These are phyloP conservation scores for Noctilio leporinus DNA, from an alignment of 2,113 vertebrate species.

Conservation along the genomic window DNA sequence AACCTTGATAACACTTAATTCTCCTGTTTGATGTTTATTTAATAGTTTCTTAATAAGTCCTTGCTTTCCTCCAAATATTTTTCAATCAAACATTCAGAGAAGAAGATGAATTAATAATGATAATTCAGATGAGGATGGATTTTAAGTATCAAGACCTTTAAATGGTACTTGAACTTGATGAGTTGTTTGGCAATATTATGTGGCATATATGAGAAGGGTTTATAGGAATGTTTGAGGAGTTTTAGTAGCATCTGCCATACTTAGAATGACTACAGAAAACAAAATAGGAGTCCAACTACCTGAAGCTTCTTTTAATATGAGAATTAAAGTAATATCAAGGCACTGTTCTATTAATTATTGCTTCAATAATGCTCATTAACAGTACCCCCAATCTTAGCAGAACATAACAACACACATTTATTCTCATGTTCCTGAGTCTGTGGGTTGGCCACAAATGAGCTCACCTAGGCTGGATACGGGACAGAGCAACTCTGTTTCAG, in stretches of 20 bases:
- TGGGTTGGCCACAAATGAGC: neutral
- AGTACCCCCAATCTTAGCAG: neutral
- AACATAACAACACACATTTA: neutral
- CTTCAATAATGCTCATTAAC: neutral
- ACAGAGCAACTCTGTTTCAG: neutral
- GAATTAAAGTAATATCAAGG: neutral
- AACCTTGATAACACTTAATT: neutral
- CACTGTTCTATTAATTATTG: neutral
- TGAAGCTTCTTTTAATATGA: neutral
- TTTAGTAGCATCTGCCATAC: neutral
- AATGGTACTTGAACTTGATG: constrained; percentile 6
- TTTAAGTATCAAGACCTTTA: neutral
- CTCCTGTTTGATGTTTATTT: neutral
- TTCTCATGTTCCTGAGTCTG: neutral
- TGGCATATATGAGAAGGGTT: neutral
- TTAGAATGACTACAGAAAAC: neutral
- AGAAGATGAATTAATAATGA: neutral
- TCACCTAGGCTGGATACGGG: neutral
- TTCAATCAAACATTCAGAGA: neutral
- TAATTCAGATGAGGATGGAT: neutral
- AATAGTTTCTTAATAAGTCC: neutral
- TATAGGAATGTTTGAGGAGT: neutral
- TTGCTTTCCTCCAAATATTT: neutral
- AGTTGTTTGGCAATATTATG: constrained; percentile 4
- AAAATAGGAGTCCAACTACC: neutral